These are phyloP conservation scores for Leptothorax acervorum DNA, from an alignment of 2,888 invertebrate genomes.

Conservation along the genomic window DNA sequence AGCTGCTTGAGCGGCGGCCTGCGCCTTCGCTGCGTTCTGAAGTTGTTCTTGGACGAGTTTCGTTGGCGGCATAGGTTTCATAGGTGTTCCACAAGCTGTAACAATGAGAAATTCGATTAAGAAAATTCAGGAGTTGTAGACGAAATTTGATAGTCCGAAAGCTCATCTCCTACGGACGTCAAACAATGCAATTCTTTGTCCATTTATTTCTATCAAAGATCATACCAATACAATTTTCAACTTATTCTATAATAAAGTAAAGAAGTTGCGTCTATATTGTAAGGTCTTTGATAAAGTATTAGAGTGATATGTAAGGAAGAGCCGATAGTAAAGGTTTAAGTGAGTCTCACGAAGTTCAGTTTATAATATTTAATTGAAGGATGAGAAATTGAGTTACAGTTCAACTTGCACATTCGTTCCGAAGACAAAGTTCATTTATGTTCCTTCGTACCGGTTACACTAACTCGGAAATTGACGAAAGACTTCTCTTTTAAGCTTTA, in stretches of 20 bases:
- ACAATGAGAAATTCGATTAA: slow-evolving; percentile 70
- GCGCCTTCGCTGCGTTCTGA: slow-evolving; percentile 84
- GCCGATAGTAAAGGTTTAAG: no score
- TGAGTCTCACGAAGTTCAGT: no score
- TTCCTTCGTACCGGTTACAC: no score
- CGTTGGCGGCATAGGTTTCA: slow-evolving; percentile 92
- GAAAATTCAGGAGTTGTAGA: neutral
- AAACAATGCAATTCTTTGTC: slow-evolving; percentile 40
- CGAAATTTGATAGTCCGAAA: slow-evolving; percentile 71
- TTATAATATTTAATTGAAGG: no score
- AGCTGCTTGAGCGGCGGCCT: slow-evolving; percentile 84
- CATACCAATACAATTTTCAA: slow-evolving; percentile 6
- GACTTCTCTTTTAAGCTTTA: no score
- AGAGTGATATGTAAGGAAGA: no score
- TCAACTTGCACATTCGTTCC: no score
- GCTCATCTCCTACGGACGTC: slow-evolving; percentile 66
- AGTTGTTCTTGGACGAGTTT: slow-evolving; percentile 89
- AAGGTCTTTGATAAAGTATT: no score
- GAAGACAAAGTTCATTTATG: no score
- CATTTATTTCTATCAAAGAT: neutral
- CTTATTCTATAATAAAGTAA: slow-evolving; percentile 29
- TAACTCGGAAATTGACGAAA: no score
- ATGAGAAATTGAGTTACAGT: no score
- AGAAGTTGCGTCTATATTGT: slow-evolving; percentile 5
- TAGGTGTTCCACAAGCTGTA: slow-evolving; percentile 88